These are phyloP conservation scores for Camponotus fellah DNA, from an alignment of 2,888 invertebrate genomes.

Conservation along the genomic window DNA sequence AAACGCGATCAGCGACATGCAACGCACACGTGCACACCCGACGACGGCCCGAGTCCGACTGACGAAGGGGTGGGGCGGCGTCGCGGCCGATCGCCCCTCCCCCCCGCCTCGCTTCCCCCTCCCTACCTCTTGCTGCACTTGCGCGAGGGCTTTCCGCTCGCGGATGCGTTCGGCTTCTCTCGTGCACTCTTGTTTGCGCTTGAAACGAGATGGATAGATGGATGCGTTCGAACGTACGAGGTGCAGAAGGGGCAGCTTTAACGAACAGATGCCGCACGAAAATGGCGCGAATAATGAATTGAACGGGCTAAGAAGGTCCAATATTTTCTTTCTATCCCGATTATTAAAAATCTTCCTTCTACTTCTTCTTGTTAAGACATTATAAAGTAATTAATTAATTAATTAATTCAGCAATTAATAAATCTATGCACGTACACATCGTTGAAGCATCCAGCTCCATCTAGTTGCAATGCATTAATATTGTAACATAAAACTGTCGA, in stretches of 20 bases:
- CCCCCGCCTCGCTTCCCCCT: not conserved
- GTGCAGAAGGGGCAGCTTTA: not conserved
- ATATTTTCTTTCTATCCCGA: not conserved
- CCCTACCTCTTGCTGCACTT: constrained; percentile 14
- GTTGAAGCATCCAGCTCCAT: not conserved
- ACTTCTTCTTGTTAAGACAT: not conserved
- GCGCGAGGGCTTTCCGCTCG: constrained; percentile 23
- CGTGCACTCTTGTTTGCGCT: not conserved
- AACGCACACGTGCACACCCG: constrained; percentile 62
- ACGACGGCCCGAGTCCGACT: constrained; percentile 81
- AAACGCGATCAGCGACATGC: constrained; percentile 63
- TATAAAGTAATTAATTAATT: too few relatives aligned
- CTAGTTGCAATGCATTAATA: not conserved
- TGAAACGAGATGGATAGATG: not conserved
- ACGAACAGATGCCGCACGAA: not conserved
- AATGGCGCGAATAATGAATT: not conserved
- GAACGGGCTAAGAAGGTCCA: not conserved
- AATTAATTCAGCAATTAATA: too few relatives aligned
- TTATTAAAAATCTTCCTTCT: not conserved
- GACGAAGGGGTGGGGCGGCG: constrained; percentile 58
- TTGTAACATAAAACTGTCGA: not conserved
- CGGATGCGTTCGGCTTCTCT: not conserved
- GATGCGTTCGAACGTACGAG: not conserved
- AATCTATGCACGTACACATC: not conserved
- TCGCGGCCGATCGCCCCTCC: constrained; percentile 21